phyloP scores from a whole-genome alignment of 1,140 invertebrate species.

The Chrysopa pallens region DNA sequence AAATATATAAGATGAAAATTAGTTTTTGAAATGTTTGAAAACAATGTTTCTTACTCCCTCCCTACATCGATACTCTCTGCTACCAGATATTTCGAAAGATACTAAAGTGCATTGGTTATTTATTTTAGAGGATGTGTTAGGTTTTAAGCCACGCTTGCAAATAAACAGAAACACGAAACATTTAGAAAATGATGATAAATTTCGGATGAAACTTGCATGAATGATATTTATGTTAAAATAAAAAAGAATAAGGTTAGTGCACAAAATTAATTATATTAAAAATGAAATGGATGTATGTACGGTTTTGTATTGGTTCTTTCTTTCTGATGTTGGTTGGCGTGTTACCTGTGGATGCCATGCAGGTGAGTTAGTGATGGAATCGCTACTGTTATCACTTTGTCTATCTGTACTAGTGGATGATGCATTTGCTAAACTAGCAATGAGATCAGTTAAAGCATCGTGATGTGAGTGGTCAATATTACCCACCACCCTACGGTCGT shows the following conservation, averaged over 20 bases:
- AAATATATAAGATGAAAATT: too few species aligned
- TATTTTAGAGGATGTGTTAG: too few species aligned
- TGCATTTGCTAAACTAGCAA: slow-evolving; percentile 20
- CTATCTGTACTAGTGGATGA: slow-evolving; percentile 14
- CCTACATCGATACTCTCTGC: too few species aligned
- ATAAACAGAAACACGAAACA: too few species aligned
- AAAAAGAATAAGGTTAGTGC: slow-evolving; percentile 4
- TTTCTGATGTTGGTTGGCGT: slow-evolving; percentile 5
- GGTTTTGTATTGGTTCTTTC: too few species aligned
- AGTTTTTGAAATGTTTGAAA: too few species aligned
- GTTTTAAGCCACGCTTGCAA: too few species aligned
- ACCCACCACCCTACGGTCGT: background rate
- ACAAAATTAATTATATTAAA: slow-evolving; percentile 1
- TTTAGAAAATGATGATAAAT: too few species aligned
- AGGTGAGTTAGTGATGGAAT: slow-evolving; percentile 15
- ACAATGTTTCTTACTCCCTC: too few species aligned
- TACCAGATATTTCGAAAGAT: too few species aligned
- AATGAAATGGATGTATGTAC: slow-evolving; percentile 13
- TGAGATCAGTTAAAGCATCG: slow-evolving; percentile 20
- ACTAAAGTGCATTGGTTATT: too few species aligned
- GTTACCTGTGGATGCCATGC: slow-evolving; percentile 17
- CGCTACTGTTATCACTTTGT: slow-evolving; percentile 12
- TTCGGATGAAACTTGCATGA: too few species aligned
- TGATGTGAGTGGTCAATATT: slow-evolving; percentile 11
- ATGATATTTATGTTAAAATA: slow-evolving; percentile 1